Percentiles rank a stretch among this genome's conserved stretches.
Evolutionary conservation across 2,888 invertebrate species (phyloP).

Genomic region (Microplitis manilae): DNA sequence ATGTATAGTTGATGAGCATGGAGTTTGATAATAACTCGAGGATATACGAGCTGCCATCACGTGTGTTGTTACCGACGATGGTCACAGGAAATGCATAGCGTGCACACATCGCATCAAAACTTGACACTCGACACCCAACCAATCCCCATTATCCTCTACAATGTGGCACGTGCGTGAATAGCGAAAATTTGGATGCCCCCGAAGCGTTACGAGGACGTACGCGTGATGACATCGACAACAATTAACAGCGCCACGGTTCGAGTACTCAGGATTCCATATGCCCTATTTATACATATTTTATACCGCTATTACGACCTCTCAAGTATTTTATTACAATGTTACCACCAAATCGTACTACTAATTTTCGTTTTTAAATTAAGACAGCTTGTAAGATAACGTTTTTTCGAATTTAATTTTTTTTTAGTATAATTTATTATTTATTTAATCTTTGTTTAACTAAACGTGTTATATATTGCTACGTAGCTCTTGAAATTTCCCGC

Average conservation of each 20-base stretch:
- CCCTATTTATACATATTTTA: not conserved
- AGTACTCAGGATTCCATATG: conserved; percentile 17
- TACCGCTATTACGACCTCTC: not conserved
- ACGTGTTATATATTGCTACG: not conserved
- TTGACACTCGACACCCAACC: conserved; percentile 35
- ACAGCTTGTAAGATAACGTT: no score
- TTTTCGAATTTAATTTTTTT: not conserved
- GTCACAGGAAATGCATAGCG: conserved; percentile 52
- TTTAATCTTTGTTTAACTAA: not conserved
- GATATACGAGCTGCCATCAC: conserved; percentile 48
- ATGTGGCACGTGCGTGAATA: conserved; percentile 31
- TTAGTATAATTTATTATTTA: not conserved
- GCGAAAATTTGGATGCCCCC: conserved; percentile 27
- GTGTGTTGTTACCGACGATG: conserved; percentile 50
- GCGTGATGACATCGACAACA: conserved; percentile 26
- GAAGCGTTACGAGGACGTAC: conserved; percentile 23
- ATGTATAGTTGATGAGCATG: conserved; percentile 20
- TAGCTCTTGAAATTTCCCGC: conserved; percentile 16
- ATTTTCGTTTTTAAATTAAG: no score
- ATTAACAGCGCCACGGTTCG: conserved; percentile 25
- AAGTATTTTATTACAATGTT: not conserved
- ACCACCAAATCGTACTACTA: not conserved
- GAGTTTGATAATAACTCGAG: conserved; percentile 49
- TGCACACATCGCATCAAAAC: conserved; percentile 40
- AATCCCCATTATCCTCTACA: conserved; percentile 14